A percentile compares a stretch with the other conserved stretches of the same genome.
Evolutionary conservation across 2,888 invertebrate genomes (phyloP).

Genomic region (Norana najaformis): DNA sequence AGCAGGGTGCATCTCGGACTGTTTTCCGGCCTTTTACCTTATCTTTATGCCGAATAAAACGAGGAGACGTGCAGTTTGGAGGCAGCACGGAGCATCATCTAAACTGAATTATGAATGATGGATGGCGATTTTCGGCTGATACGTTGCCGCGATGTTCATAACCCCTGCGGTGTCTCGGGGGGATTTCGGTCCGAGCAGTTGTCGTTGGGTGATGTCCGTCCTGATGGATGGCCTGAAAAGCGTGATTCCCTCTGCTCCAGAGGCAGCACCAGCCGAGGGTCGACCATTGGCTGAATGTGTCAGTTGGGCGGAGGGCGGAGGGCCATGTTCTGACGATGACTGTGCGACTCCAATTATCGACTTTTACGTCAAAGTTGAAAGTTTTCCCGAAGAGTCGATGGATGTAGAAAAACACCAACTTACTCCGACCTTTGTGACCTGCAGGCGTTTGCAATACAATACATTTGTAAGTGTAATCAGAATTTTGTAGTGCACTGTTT

Average conservation of each 20-base stretch:
- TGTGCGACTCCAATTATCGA: not conserved
- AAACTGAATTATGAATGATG: constrained; percentile 1
- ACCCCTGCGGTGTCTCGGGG: not conserved
- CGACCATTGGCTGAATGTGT: not conserved
- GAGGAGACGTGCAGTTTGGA: not conserved
- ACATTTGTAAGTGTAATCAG: not conserved
- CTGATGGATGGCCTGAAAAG: not conserved
- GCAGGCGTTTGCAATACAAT: not conserved
- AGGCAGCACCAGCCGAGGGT: no score
- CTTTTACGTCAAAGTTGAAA: not conserved
- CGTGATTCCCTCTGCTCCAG: not conserved
- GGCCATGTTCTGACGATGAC: not conserved
- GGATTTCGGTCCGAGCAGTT: not conserved
- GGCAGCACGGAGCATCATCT: not conserved
- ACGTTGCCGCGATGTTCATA: not conserved
- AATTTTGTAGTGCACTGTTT: not conserved
- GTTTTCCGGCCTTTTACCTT: not conserved
- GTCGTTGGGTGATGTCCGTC: no score
- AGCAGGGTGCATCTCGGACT: not conserved
- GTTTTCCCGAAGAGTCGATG: not conserved
- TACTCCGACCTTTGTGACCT: not conserved
- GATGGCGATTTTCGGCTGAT: not conserved
- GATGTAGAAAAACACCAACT: not conserved
- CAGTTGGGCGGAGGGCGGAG: no score
- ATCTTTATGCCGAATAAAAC: not conserved